Conservation (phyloP, 2,797 vertebrate species). For the Lagorchestes hirsutus region DNA sequence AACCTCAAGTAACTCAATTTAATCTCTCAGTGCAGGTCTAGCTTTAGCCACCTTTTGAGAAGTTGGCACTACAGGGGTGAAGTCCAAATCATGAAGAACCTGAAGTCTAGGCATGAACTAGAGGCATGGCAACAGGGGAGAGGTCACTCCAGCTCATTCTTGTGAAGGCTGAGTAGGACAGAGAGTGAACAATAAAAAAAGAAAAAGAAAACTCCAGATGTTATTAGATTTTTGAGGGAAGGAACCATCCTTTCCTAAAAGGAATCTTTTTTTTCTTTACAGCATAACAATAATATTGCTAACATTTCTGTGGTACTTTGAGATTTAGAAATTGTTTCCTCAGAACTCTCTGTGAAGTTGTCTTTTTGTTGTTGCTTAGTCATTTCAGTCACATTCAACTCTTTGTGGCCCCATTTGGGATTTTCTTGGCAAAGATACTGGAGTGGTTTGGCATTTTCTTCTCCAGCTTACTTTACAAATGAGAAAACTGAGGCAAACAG, state of each 20-base stretch:
- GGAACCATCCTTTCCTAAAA: not conserved
- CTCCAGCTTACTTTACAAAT: not conserved
- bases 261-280: not conserved
- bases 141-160: not conserved
- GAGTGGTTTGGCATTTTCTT: not conserved
- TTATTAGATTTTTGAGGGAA: not conserved
- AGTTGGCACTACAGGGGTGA: not conserved
- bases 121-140: not conserved
- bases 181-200: not conserved
- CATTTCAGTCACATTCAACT: not conserved
- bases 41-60: not conserved
- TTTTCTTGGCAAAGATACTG: not conserved
- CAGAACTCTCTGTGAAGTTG: not conserved
- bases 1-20: not conserved
- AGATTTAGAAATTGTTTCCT: not conserved
- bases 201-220: not conserved
- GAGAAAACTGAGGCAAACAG: not conserved
- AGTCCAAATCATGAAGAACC: not conserved
- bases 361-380: not conserved
- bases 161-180: not conserved
- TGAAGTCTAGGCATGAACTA: not conserved
- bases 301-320: not conserved
- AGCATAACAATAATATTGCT: not conserved
- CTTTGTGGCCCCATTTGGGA: not conserved
- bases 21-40: not conserved